Base-by-base conservation (phyloP, 1,140 invertebrate genomes). In the Bombus superbus region DNA sequence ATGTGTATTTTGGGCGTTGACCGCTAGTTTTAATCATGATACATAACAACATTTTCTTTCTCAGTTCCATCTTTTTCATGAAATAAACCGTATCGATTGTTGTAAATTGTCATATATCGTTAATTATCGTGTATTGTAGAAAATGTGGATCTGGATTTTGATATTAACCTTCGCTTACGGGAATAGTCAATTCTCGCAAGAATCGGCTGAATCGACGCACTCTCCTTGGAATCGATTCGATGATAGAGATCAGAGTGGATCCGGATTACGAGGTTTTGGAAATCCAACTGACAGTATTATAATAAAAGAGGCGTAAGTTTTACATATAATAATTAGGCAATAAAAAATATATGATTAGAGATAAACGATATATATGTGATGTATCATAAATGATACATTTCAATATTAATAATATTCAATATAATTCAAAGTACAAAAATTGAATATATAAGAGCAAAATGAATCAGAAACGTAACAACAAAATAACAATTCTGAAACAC, bases 301-400 rank as follows among this genome's bases (percentile, higher is more conserved):
- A 64, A 95, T 96, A 47, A 96, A 96, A 95, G 96, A 96, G 94
- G 95, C 96, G 96, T 96, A 91, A 96, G 96, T 96, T 86, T 87
- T n/a, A 32, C 15, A 32, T 53, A 59, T 42, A 87, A 78, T 13
- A 81, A 8, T 62, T 62, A 42, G 0, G 40, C 6, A 71, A 66
- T 85, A 62, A 71, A 69, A 78, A 42, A 77, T 40, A 53, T 53
- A 53, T 53, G 18, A 22, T 53, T 53, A 18, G 6, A 22, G 47
- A 53, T 22, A 11, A 28, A 59, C 57, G 3, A 28, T 28, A 59
- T 28, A 10, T 11, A 59, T 28, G 57, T 28, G 57, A 9, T 59
- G 11, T 62, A n/a, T n/a, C 28, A 62, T n/a, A 62, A 62, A n/a
- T 62, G 28, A 62, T 62, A 59, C 9, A 28, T 59, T 28, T 28